These are phyloP conservation scores for Synanceia verrucosa DNA, from an alignment of 2,797 vertebrate genomes.

Conservation along the genomic window DNA sequence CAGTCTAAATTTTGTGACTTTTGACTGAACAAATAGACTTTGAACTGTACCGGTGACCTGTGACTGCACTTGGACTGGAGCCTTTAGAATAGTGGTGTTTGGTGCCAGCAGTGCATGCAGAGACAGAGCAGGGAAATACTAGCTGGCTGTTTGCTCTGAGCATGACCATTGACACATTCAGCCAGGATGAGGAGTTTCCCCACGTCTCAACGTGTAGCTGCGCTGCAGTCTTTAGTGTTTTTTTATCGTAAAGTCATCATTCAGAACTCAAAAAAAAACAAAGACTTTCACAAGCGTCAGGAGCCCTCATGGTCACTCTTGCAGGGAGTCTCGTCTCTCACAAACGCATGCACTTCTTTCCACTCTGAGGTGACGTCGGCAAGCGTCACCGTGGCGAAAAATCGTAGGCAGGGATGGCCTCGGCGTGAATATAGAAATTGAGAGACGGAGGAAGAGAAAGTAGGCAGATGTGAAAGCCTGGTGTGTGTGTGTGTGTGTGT, in stretches of 20 bases:
- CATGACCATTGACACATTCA: not conserved
- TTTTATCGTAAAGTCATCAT: not conserved
- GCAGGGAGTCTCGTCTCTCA: slow-evolving; percentile 43
- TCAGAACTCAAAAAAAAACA: not conserved
- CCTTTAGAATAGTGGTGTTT: not conserved
- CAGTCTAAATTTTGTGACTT: not conserved
- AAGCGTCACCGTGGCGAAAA: slow-evolving; percentile 53
- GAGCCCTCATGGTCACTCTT: slow-evolving; percentile 54
- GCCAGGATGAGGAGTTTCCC: slow-evolving; percentile 24
- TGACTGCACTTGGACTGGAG: slow-evolving; percentile 11
- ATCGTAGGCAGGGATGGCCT: slow-evolving; percentile 66
- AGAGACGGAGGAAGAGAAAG: slow-evolving; percentile 60
- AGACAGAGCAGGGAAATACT: slow-evolving; percentile 14
- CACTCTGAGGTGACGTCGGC: slow-evolving; percentile 69
- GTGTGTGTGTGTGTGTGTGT: slow-evolving; percentile 14
- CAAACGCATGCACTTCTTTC: slow-evolving; percentile 53
- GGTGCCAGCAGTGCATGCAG: slow-evolving; percentile 28
- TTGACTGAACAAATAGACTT: not conserved
- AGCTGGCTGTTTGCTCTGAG: not conserved
- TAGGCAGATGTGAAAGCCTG: slow-evolving; percentile 68
- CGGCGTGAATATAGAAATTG: slow-evolving; percentile 54
- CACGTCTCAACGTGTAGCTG: not conserved
- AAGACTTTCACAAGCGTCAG: slow-evolving; percentile 70
- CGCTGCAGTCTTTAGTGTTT: not conserved
- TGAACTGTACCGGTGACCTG: slow-evolving; percentile 4